These are phyloP conservation scores for Conchocele bisecta DNA, from an alignment of 2,888 invertebrate genomes.

Conservation along the genomic window DNA sequence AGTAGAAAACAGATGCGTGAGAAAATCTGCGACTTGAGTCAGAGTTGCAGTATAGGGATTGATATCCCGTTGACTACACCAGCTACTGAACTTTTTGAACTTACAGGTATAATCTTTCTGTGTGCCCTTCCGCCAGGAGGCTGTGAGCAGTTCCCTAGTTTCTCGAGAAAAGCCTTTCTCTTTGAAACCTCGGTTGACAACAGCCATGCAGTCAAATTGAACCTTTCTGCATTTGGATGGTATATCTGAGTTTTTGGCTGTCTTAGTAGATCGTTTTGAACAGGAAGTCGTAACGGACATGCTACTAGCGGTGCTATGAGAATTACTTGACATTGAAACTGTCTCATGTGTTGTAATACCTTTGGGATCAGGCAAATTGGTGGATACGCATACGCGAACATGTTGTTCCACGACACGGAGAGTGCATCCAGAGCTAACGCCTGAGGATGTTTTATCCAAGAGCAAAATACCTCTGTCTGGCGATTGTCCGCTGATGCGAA, in stretches of 20 bases:
- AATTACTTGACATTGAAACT: slow-evolving; percentile 13
- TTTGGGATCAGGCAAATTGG: slow-evolving; percentile 1
- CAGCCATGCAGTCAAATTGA: slow-evolving; percentile 27
- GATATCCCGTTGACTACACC: slow-evolving; percentile 39
- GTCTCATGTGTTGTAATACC: slow-evolving; percentile 7
- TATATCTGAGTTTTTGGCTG: slow-evolving; percentile 22
- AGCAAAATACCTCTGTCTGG: slow-evolving; percentile 20
- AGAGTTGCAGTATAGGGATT: slow-evolving; percentile 37
- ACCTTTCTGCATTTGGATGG: slow-evolving; percentile 17
- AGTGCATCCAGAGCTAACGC: slow-evolving; percentile 24
- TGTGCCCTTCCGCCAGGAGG: slow-evolving; percentile 34
- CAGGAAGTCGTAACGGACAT: slow-evolving; percentile 14
- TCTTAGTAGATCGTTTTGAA: slow-evolving; percentile 9
- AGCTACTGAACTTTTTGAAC: slow-evolving; percentile 37
- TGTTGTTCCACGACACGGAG: slow-evolving; percentile 30
- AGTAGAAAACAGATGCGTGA: slow-evolving; percentile 16
- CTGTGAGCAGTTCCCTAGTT: slow-evolving; percentile 32
- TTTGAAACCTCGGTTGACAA: slow-evolving; percentile 21
- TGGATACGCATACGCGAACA: slow-evolving; percentile 32
- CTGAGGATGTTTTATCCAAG: slow-evolving; percentile 6
- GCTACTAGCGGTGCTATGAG: slow-evolving; percentile 22
- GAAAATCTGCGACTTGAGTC: slow-evolving; percentile 32
- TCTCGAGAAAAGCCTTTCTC: slow-evolving; percentile 28
- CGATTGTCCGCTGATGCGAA: slow-evolving; percentile 25
- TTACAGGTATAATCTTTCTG: slow-evolving; percentile 29